phyloP scores from a whole-genome alignment of 2,797 vertebrate genomes.

The Schizopygopsis malacanthus region DNA sequence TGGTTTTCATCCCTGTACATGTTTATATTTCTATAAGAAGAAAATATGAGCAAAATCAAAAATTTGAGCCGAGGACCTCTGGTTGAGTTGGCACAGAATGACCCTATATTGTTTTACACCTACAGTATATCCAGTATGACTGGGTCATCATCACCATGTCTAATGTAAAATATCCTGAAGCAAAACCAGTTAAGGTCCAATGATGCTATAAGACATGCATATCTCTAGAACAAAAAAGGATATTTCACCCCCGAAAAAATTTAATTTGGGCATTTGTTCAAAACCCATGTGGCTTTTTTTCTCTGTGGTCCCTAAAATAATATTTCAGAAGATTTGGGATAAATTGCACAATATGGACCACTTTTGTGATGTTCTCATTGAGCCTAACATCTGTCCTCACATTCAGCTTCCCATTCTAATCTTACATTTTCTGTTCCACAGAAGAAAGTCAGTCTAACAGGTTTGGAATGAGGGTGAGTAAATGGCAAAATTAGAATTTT shows the following conservation, averaged over 20 bases:
- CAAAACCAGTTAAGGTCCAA: neutral
- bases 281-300: no score
- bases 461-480: neutral
- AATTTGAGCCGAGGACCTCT: neutral
- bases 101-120: no score
- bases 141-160: no score
- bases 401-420: neutral
- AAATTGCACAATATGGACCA: neutral
- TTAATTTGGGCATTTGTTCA: neutral
- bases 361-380: neutral
- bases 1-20: no score
- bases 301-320: neutral
- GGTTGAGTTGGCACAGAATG: neutral
- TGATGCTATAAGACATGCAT: neutral
- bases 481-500: neutral
- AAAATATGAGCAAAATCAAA: neutral
- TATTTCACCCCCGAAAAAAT: neutral
- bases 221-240: neutral
- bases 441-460: neutral
- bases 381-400: neutral
- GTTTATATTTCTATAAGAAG: no score
- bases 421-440: neutral
- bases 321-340: neutral
- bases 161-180: neutral
- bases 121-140: neutral